Conservation (phyloP, 2,797 vertebrate genomes). For the Gastrophryne carolinensis region DNA sequence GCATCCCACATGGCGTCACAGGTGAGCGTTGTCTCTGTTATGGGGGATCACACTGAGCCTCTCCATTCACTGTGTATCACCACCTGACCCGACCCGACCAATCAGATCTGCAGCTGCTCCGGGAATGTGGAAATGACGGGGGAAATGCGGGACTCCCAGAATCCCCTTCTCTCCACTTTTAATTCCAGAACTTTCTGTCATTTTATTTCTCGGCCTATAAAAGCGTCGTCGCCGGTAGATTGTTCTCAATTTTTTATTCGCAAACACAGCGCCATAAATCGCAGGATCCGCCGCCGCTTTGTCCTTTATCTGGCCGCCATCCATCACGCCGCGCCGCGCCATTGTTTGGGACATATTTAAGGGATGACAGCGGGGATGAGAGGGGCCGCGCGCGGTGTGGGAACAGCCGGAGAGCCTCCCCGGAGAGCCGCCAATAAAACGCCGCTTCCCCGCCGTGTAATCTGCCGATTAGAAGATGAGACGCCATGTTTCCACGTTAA, state of each 20-base stretch:
- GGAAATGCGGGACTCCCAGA: background rate
- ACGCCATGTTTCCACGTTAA: constrained; percentile 9
- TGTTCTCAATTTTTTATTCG: constrained; percentile 1
- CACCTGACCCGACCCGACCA: too few species aligned
- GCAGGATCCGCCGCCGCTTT: background rate
- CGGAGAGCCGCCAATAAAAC: constrained; percentile 19
- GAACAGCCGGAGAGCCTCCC: constrained; percentile 38
- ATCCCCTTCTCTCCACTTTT: too few species aligned
- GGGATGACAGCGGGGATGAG: background rate
- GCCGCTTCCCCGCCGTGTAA: background rate
- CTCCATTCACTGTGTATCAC: too few species aligned
- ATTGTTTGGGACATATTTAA: background rate
- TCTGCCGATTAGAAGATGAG: constrained; percentile 7
- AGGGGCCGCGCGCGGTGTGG: constrained; percentile 18
- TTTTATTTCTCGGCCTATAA: background rate
- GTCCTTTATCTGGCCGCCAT: constrained; percentile 20
- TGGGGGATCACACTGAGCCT: too few species aligned
- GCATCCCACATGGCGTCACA: too few species aligned
- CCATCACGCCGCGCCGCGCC: background rate
- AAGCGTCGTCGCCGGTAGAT: background rate
- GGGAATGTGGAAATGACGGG: too few species aligned
- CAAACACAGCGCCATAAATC: constrained; percentile 26
- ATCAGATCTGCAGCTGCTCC: too few species aligned
- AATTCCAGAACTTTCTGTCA: background rate
- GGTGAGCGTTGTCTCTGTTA: too few species aligned